Evolutionary conservation across 2,113 vertebrate species (phyloP), one percentile per base, ranked within the genome.

Genomic region (Cheirogaleus medius): DNA sequence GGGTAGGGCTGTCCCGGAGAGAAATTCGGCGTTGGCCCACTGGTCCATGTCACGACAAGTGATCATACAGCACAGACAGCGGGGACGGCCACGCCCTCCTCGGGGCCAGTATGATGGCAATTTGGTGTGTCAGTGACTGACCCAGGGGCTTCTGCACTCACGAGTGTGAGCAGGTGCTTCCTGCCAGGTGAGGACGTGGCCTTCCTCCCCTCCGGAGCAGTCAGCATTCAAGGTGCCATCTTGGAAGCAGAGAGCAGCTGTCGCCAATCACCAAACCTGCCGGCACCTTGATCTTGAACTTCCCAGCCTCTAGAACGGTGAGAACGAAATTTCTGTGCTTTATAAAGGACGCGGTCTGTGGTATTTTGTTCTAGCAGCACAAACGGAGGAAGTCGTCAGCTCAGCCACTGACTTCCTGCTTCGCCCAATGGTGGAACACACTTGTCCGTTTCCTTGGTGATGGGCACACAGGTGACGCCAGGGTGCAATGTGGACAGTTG

Each of bases 351-450:
- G 32, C 17, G 20, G 34, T 20, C 20, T 52, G 34, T 20, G 86
- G 20, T 47, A 68, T 60, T 60, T 49, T 88, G 25, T 71, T 18
- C 1, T 1, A 60, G 64, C 18, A 81, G 17, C 60, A 78, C 49
- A 78, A 52, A 27, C 8, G 69, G n/a, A 88, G 20, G 13, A 73
- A 52, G 42, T 18, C 44, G 44, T 12, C n/a, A 14, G 34, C 54
- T 96, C 23, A n/a, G 60, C 29, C 14, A 2, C 78, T 86, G 47
- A 23, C 8, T 66, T 56, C 17, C 10, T 20, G 60, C 21, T 29
- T 73, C 66, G 14, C 29, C 3, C 27, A 8, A 34, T 8, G 23
- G 10, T 25, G 20, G 29, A 34, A n/a, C 5, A 1, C 1, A 0
- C 5, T 49, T 47, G 64, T 34, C 42, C 20, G 39, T 90, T 69